Base-by-base conservation (phyloP, 2,888 invertebrate species). In the Rapana venosa region DNA sequence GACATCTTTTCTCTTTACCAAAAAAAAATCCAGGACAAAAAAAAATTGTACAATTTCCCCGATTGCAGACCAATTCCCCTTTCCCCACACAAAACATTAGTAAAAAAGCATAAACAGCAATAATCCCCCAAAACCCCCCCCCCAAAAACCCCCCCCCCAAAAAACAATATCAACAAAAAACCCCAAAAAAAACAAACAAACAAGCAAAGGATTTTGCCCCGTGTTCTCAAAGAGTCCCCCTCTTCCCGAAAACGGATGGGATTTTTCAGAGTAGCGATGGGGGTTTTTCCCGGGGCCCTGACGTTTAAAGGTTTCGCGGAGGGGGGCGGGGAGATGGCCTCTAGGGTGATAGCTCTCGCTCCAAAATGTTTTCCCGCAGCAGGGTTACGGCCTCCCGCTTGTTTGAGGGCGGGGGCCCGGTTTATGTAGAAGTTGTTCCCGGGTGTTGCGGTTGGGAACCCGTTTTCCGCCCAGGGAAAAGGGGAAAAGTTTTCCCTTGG, bases 351-450 rank as follows among this genome's bases (percentile, higher is more conserved):
- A 88, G 70, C 47, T 84, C 30, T 11, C 74, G 47, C 36, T 88
- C 84, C 88, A 88, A 32, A 26, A 88, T 70, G 84, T 85, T n/a
- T n/a, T n/a, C 88, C 85, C 74, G 66, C 15, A 88, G 15, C 47
- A 84, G 30, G 30, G 70, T 22, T 11, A 88, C 15, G 36, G 88
- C 85, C 8, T 88, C 88, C 85, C 85, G 84, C 47, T 84, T 83
- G 70, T 20, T 61, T 30, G n/a, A 47, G 35, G 30, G 85, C 30
- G 30, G 36, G 17, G 85, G 84, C 58, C 8, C 70, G 47, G 47
- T 84, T 85, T 5, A 85, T 85, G 22, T 61, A 17, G 30, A 30
- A 84, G n/a, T n/a, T n/a, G 58, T 35, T 30, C 36, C 26, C 47
- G 26, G 70, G 35, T 70, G 66, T 66, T n/a, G 30, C 66, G 32